Conservation (phyloP, 92 coral and sea anemone genomes). For the Epizoanthus ramosus region DNA sequence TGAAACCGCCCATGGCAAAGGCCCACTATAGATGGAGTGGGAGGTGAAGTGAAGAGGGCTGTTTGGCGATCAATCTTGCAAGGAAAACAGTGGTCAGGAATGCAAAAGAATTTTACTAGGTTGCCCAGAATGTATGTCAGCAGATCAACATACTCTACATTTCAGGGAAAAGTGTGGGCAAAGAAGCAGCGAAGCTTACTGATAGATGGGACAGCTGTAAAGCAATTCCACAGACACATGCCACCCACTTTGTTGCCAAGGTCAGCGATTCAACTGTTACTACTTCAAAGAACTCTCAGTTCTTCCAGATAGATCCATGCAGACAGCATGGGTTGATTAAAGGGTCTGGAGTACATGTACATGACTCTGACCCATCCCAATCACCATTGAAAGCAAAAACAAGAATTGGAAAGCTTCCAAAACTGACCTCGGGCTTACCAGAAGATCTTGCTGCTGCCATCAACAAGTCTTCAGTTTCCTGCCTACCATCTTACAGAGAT, state of each 20-base stretch:
- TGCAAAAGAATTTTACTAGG: conserved; percentile 38
- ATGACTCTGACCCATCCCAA: background rate
- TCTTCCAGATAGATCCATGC: conserved; percentile 28
- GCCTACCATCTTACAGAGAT: background rate
- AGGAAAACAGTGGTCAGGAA: conserved; percentile 42
- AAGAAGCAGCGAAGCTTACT: conserved; percentile 12
- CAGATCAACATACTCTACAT: conserved; percentile 36
- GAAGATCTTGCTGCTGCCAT: background rate
- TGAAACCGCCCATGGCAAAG: conserved; percentile 68
- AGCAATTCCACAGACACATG: conserved; percentile 44
- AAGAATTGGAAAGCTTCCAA: background rate
- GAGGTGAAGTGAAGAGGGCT: conserved; percentile 57
- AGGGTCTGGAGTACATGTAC: background rate
- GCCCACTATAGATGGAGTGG: conserved; percentile 59
- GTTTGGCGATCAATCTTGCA: conserved; percentile 66
- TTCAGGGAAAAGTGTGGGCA: conserved; percentile 23
- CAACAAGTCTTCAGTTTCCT: background rate
- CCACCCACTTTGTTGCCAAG: conserved; percentile 48
- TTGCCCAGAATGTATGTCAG: conserved; percentile 36
- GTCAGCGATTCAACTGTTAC: conserved; percentile 42
- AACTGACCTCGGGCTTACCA: conserved; percentile 27
- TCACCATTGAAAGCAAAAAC: conserved; percentile 4
- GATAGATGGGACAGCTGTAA: conserved; percentile 42
- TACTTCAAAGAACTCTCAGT: conserved; percentile 44
- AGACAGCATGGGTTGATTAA: conserved; percentile 19